phyloP scores from a whole-genome alignment of 2,113 vertebrate genomes.

The Camelus bactrianus region DNA sequence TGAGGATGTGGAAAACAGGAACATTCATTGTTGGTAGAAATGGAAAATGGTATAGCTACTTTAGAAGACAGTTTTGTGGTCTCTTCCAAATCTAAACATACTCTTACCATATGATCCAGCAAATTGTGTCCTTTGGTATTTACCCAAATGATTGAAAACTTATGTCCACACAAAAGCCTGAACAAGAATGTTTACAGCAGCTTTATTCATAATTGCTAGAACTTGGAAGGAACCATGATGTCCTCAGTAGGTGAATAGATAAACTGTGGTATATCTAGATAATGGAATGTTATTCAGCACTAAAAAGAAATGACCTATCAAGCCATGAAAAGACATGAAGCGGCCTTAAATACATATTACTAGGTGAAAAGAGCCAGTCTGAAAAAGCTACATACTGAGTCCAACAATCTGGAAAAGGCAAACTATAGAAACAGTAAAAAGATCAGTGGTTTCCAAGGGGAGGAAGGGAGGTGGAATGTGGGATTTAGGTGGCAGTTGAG shows the following conservation, averaged over 20 bases:
- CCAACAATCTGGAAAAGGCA: background rate
- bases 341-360: background rate
- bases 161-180: background rate
- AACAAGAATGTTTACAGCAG: background rate
- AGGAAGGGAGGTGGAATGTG: background rate
- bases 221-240: background rate
- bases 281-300: background rate
- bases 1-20: background rate
- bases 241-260: background rate
- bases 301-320: background rate
- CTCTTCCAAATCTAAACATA: background rate
- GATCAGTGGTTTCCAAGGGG: background rate
- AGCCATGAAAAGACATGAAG: background rate
- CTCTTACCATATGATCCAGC: background rate
- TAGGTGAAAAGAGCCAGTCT: background rate
- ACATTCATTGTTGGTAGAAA: background rate
- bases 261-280: background rate
- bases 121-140: background rate
- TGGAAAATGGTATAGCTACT: background rate
- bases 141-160: background rate
- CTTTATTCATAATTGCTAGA: background rate
- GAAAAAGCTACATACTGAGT: background rate
- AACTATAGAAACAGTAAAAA: background rate
- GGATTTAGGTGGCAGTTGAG: background rate
- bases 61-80: background rate